Evolutionary conservation across 2,888 invertebrate genomes (phyloP), one percentile per base, ranked within the genome.

Genomic region (Trachelus iudaicus): DNA sequence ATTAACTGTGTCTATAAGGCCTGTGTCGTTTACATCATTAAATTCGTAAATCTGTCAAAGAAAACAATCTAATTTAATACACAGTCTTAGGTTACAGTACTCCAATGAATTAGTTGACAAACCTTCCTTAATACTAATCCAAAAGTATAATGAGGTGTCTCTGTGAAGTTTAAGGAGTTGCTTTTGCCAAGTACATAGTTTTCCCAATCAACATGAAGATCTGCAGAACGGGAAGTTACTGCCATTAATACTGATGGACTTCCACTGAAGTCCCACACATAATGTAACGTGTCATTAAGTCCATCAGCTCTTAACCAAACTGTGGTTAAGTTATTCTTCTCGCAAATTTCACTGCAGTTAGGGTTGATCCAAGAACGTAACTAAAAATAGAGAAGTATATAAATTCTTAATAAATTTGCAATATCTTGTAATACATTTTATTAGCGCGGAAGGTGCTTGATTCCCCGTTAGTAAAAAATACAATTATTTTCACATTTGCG

Each of bases 181-280:
- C 91, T 91, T 78, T 69, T 78, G 56, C 80, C 83, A 12, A 82
- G 79, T 71, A 91, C 76, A 37, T 90, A 91, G 0, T 89, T 83
- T 0, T 89, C 83, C 94, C 95, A 95, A 74, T 90, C 85, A 13
- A 95, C 90, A 11, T 87, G 85, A 11, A 95, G 82, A 0, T 92
- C 89, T 0, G 93, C 91, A 77, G 93, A 92, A 0, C 90, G 82
- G 0, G 92, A 88, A 0, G 94, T 94, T 0, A 94, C 87, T 0
- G 93, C 93, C 40, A 94, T 90, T 30, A 95, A 89, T 35, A 95
- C 86, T 1, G 94, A 93, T 0, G 95, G 95, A 71, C 93, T 91
- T 4, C 93, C 93, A 4, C 93, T 92, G 84, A 95, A 95, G 89
- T 95, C 95, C 94, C 95, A 95, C 74, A 95, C 83, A 87, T 95